Base-by-base conservation (phyloP, 53 echinoderm and acorn worm genomes). In the Antedon mediterranea region DNA sequence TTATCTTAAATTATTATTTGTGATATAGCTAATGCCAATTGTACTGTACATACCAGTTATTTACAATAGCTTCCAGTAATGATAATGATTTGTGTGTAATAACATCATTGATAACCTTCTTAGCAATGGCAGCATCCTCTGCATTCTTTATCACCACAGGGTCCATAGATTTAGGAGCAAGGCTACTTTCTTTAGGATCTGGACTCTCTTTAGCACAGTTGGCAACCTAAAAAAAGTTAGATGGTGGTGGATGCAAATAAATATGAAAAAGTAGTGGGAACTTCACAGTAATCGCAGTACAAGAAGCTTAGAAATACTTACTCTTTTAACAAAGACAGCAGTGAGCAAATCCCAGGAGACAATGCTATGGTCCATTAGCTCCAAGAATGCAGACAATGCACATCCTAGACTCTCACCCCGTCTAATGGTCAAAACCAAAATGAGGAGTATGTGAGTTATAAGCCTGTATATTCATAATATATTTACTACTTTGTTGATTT, bases 321-420 rank as follows among this genome's bases (percentile, higher is more conserved):
- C 92, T 82, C 92, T 87, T 78, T 97, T 97, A 70, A 97, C 86
- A 76, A 92, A 97, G 71, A 89, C 89, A 32, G 41, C 33, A 6
- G 97, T 84, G 4, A 97, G 83, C n/a, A 82, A 73, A 70, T 97
- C 97, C 85, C 87, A 92, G 0, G 87, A 85, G 20, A 97, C 83
- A 77, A 92, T 81, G 43, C 80, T 84, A 84, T 97, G 92, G 9
- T 97, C 97, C 97, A 97, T 92, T 70, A 97, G 76, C 72, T 97
- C 97, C 26, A 92, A 84, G 76, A 97, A 97, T 30, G 92, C 83
- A 9, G 85, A 75, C 78, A 97, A 73, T 11, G 92, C 89, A 32
- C 75, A 81, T 0, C 86, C 89, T 28, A 97, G 80, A 0, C 85
- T 78, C 43, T 89, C 85, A n/a, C 97, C 97, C 33, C 85, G 88